phyloP scores from a whole-genome alignment of 2,888 invertebrate species.

The Cerceris ruficornis region DNA sequence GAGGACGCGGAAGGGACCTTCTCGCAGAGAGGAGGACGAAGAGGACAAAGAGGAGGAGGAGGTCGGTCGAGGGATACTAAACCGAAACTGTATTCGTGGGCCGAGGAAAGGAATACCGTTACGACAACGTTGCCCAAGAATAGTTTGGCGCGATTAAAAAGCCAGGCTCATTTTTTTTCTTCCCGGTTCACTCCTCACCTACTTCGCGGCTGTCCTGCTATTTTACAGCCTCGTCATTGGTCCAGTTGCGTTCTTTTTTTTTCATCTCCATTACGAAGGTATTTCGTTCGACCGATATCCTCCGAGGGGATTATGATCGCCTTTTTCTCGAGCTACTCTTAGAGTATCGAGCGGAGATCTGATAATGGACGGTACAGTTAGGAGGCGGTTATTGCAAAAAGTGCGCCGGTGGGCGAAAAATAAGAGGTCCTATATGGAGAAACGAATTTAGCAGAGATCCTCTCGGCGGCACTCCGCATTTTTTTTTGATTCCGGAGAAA shows the following conservation, averaged over 20 bases:
- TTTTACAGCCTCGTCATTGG: constrained; percentile 34
- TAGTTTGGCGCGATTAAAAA: constrained; percentile 59
- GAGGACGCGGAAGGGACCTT: too few relatives aligned
- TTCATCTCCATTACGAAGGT: constrained; percentile 12
- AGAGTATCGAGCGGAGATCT: neutral
- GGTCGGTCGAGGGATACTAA: constrained; percentile 42
- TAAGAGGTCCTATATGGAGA: neutral
- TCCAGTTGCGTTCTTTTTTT: constrained; percentile 8
- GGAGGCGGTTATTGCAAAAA: neutral
- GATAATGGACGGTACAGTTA: constrained; percentile 4
- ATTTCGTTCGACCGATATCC: constrained; percentile 20
- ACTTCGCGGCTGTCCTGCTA: constrained; percentile 29
- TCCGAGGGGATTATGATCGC: neutral
- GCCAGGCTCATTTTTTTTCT: constrained; percentile 47
- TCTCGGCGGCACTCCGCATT: too few relatives aligned
- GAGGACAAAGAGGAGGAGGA: neutral
- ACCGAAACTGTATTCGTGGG: constrained; percentile 42
- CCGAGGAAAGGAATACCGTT: constrained; percentile 56
- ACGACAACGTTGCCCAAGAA: constrained; percentile 52
- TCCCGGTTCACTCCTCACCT: constrained; percentile 37
- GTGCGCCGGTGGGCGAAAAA: too few relatives aligned
- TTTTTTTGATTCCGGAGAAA: too few relatives aligned
- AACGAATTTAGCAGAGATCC: neutral
- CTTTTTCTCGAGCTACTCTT: neutral
- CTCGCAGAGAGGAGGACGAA: neutral